Evolutionary conservation across 2,797 vertebrate genomes (phyloP).

Genomic region (Melanotaenia pygmaea): DNA sequence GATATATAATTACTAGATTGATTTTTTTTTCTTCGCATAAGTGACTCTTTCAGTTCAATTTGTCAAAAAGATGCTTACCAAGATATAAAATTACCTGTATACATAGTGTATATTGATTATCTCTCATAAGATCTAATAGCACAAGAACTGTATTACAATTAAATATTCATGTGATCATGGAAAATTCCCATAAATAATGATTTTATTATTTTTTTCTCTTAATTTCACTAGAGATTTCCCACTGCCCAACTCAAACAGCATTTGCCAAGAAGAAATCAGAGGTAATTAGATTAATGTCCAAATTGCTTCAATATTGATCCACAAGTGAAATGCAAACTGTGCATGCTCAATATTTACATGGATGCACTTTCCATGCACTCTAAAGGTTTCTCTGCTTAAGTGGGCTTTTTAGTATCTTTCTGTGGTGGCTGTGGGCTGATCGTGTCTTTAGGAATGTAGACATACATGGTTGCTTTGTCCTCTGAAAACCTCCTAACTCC

Average conservation of each 20-base stretch:
- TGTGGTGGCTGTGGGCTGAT: slow-evolving; percentile 47
- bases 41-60: not conserved
- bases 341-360: slow-evolving; percentile 69
- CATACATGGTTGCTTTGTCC: not conserved
- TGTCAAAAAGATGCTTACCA: not conserved
- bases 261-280: slow-evolving; percentile 50
- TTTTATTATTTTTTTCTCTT: slow-evolving; percentile 29
- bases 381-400: slow-evolving; percentile 58
- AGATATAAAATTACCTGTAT: not conserved
- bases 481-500: slow-evolving; percentile 15
- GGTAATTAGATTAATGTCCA: slow-evolving; percentile 69
- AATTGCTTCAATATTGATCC: slow-evolving; percentile 69
- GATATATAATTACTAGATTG: not conserved
- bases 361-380: slow-evolving; percentile 73
- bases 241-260: slow-evolving; percentile 29
- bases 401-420: slow-evolving; percentile 56
- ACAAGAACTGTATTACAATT: not conserved
- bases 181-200: slow-evolving; percentile 14
- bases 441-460: slow-evolving; percentile 52
- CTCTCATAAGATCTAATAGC: not conserved
- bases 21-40: not conserved
- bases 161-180: slow-evolving; percentile 22
- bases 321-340: slow-evolving; percentile 68
- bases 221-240: slow-evolving; percentile 10
- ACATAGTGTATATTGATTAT: slow-evolving; percentile 7